These are phyloP conservation scores for Achatina immaculata DNA, from an alignment of 1,140 invertebrate genomes.

Conservation along the genomic window DNA sequence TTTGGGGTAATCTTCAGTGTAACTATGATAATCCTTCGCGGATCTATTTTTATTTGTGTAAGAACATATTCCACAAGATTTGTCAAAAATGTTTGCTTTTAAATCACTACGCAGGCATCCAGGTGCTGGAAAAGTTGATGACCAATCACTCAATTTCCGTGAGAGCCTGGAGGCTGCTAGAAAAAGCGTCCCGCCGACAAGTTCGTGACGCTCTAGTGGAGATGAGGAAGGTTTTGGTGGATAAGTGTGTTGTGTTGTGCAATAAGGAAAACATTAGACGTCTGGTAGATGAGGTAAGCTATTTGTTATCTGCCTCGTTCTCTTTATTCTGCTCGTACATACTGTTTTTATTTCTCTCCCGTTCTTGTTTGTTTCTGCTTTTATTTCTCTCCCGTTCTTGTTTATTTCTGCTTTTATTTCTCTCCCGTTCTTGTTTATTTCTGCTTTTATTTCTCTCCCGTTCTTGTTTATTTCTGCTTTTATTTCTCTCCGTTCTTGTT, in stretches of 20 bases:
- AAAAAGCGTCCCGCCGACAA: conserved; percentile 36
- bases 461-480: not conserved
- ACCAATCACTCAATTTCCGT: conserved; percentile 60
- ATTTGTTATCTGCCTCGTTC: not conserved
- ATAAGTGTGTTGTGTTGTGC: conserved; percentile 59
- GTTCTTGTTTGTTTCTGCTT: not conserved
- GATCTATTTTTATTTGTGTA: too few species aligned
- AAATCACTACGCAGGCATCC: conserved; percentile 45
- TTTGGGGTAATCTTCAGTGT: too few species aligned
- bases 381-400: too few species aligned
- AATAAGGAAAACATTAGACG: conserved; percentile 50
- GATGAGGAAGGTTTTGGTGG: conserved; percentile 61
- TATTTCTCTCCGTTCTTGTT: not conserved
- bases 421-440: too few species aligned
- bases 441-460: not conserved
- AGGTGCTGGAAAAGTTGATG: conserved; percentile 58
- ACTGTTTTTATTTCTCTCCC: not conserved
- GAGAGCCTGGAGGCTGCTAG: conserved; percentile 56
- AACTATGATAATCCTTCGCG: too few species aligned
- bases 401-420: too few species aligned
- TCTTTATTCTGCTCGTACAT: too few species aligned
- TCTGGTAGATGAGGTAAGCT: conserved; percentile 55
- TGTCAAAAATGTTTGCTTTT: too few species aligned
- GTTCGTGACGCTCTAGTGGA: conserved; percentile 60
- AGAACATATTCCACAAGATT: too few species aligned